Evolutionary conservation across 1,140 invertebrate genomes (phyloP), one percentile per base, ranked within the genome.

Genomic region (Tetramorium parvispinum): DNA sequence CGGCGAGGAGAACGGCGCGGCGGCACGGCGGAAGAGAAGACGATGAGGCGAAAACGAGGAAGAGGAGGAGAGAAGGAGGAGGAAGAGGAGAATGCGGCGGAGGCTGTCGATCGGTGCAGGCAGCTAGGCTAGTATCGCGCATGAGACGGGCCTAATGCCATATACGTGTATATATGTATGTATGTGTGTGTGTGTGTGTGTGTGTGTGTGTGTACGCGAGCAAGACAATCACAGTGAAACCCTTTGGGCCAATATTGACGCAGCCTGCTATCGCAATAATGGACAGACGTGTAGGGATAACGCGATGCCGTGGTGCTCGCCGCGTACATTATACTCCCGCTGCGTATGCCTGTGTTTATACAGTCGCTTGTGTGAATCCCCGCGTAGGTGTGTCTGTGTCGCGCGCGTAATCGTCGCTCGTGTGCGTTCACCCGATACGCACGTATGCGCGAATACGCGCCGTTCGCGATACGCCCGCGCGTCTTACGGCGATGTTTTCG

Each of bases 161-260:
- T 71, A 46, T 55, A 49, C 66, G 66, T 73, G 40, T 73, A 51
- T 24, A 27, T 55, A n/a, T n/a, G n/a, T n/a, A 68, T 71, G 37
- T 55, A 49, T 73, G 66, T 73, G 40, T 73, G 43, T 24, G 21
- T 55, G n/a, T n/a, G n/a, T n/a, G n/a, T n/a, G n/a, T n/a, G n/a
- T n/a, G n/a, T n/a, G n/a, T n/a, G 61, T 65, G 49, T 37, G 21
- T 66, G 53, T 51, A 51, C 68, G 83, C 51, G 87, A 82, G 68
- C 83, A 91, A 91, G 91, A 91, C 91, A 91, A 91, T 91, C 91
- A 91, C 86, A 86, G 91, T 40, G 89, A 91, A 91, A 91, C 91
- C 91, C 91, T 91, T 91, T 91, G 78, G 90, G 90, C 91, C 88
- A 91, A 91, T 91, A 91, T 91, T 91, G 91, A 91, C 91, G 88